A percentile compares a stretch with the other conserved stretches of the same genome.
phyloP scores from a whole-genome alignment of 2,113 vertebrate genomes.

The Marmota flaviventris region DNA sequence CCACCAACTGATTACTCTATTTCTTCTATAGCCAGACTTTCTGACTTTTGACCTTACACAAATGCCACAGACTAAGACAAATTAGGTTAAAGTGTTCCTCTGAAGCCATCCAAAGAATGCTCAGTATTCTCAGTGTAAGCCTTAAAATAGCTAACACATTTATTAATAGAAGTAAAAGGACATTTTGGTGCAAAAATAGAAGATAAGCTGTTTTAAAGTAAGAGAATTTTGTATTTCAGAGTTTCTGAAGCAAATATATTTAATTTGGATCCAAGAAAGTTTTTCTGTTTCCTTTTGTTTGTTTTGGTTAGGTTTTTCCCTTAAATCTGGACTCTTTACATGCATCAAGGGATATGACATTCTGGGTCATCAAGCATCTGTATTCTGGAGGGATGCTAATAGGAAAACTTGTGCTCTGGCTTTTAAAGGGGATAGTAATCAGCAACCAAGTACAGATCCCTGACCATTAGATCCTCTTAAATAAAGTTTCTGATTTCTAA shows the following conservation, averaged over 20 bases:
- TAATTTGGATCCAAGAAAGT: neutral
- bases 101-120: neutral
- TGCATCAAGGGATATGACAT: neutral
- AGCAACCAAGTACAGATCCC: neutral
- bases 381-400: neutral
- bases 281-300: neutral
- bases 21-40: neutral
- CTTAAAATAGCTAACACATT: neutral
- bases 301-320: neutral
- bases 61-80: neutral
- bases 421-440: neutral
- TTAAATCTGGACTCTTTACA: neutral
- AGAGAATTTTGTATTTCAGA: neutral
- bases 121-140: neutral
- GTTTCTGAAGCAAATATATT: neutral
- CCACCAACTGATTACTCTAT: neutral
- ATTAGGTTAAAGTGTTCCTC: neutral
- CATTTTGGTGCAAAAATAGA: neutral
- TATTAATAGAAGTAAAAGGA: conserved; percentile 35
- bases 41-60: neutral
- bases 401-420: neutral
- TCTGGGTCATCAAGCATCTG: neutral
- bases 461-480: neutral
- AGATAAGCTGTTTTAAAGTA: conserved; percentile 8
- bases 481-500: neutral